A percentile compares a stretch with the other conserved stretches of the same genome.
Evolutionary conservation across 2,888 invertebrate species (phyloP).

Genomic region (Andrena bicolor): DNA sequence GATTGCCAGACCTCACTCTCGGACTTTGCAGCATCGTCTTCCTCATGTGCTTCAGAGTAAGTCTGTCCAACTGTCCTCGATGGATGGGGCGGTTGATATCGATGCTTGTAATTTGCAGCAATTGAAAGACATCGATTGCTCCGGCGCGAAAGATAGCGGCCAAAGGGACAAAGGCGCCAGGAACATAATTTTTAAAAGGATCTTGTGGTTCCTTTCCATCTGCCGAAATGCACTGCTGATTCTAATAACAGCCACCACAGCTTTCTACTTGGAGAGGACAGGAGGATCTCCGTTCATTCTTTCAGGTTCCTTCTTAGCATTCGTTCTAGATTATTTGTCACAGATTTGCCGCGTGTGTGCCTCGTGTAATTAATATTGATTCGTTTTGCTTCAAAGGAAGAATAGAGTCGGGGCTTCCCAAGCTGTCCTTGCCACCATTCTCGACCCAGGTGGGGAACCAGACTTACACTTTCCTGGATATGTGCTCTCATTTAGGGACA

Average conservation of each 20-base stretch:
- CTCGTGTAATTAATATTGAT: neutral
- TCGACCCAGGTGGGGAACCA: constrained; percentile 87
- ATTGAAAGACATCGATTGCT: constrained; percentile 86
- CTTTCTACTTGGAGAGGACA: constrained; percentile 83
- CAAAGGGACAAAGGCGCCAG: constrained; percentile 73
- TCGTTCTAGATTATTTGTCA: neutral
- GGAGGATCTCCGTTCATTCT: constrained; percentile 88
- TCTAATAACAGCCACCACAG: constrained; percentile 87
- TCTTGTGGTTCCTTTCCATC: constrained; percentile 91
- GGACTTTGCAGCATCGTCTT: constrained; percentile 91
- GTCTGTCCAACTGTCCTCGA: constrained; percentile 12
- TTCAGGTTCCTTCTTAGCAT: constrained; percentile 69
- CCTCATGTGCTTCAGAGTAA: constrained; percentile 91
- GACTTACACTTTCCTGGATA: constrained; percentile 88
- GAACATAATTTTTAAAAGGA: constrained; percentile 85
- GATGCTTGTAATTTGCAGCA: constrained; percentile 23
- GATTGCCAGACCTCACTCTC: constrained; percentile 89
- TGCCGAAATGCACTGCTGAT: constrained; percentile 93
- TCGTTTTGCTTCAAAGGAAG: constrained; percentile 85
- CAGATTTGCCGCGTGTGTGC: neutral
- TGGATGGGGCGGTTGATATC: neutral
- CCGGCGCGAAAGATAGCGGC: constrained; percentile 6
- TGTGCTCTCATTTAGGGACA: constrained; percentile 90
- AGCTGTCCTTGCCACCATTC: constrained; percentile 89
- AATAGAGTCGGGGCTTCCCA: constrained; percentile 90